These are phyloP conservation scores for Amblyopsis hoosieri DNA, from an alignment of 2,797 vertebrate genomes.

Conservation along the genomic window DNA sequence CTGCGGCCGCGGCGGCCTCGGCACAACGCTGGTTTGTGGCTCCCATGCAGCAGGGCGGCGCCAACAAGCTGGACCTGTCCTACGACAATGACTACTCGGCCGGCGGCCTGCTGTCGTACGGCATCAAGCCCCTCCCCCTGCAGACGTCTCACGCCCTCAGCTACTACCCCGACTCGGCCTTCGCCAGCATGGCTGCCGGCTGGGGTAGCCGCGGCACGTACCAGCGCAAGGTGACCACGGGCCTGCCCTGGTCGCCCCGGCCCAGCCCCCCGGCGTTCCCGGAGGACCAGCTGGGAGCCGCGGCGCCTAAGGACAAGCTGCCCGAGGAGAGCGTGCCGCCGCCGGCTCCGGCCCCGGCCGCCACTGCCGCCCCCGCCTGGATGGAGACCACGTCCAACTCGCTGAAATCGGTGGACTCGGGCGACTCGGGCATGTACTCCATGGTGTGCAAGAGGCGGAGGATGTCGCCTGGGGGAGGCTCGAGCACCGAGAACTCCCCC, in stretches of 20 bases:
- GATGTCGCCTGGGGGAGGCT: conserved; percentile 92
- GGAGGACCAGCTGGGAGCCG: conserved; percentile 86
- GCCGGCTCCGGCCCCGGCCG: conserved; percentile 78
- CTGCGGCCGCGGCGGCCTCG: conserved; percentile 80
- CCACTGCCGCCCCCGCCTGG: conserved; percentile 82
- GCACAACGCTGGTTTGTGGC: conserved; percentile 97
- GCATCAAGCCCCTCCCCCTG: conserved; percentile 94
- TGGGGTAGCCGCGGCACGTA: conserved; percentile 90
- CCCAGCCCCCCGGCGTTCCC: conserved; percentile 90
- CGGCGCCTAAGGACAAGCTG: conserved; percentile 88
- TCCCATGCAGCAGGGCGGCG: conserved; percentile 87
- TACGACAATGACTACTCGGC: conserved; percentile 94
- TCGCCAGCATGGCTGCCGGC: conserved; percentile 92
- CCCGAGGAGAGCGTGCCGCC: conserved; percentile 83
- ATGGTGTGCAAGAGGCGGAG: conserved; percentile 94
- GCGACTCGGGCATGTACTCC: conserved; percentile 89
- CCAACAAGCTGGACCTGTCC: conserved; percentile 92
- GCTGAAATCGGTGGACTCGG: conserved; percentile 94
- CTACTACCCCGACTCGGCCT: conserved; percentile 94
- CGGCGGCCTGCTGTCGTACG: conserved; percentile 90
- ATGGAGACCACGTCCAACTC: conserved; percentile 89
- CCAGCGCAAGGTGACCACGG: conserved; percentile 91
- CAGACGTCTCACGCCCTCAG: conserved; percentile 93
- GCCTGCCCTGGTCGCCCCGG: conserved; percentile 92
- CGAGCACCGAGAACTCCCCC: conserved; percentile 95